These are phyloP conservation scores for Miltochrista miniata DNA, from an alignment of 2,888 invertebrate species.

Conservation along the genomic window DNA sequence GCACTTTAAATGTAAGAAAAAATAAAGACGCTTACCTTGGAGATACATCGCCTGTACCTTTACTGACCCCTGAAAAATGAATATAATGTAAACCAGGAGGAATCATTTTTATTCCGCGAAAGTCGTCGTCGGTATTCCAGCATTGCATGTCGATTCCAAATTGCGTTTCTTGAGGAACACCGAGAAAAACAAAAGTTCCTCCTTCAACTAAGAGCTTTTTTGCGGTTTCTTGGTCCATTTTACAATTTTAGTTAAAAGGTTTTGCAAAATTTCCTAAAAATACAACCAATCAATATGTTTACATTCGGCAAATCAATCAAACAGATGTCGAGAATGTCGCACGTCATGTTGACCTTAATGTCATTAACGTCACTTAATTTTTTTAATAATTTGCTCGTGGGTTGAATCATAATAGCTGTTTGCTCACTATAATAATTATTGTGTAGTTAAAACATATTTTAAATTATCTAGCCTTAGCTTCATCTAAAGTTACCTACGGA, in stretches of 20 bases:
- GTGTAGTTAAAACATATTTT: too few species aligned
- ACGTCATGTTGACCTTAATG: too few species aligned
- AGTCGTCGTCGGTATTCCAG: slow-evolving; percentile 96
- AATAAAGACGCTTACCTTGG: slow-evolving; percentile 78
- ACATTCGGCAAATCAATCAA: slow-evolving; percentile 46
- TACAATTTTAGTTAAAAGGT: slow-evolving; percentile 35
- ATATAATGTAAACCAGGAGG: slow-evolving; percentile 98
- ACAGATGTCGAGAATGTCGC: slow-evolving; percentile 8
- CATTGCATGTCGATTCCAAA: slow-evolving; percentile 95
- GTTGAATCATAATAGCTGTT: too few species aligned
- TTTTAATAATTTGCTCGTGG: too few species aligned
- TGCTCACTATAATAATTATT: too few species aligned
- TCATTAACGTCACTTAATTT: too few species aligned
- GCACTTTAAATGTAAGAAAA: too few species aligned
- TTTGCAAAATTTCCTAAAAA: slow-evolving; percentile 50
- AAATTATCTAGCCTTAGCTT: too few species aligned
- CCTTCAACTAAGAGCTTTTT: slow-evolving; percentile 90
- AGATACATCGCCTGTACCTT: slow-evolving; percentile 85
- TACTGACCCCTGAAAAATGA: slow-evolving; percentile 90
- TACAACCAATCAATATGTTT: slow-evolving; percentile 57
- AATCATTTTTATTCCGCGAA: slow-evolving; percentile 99
- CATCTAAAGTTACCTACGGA: too few species aligned
- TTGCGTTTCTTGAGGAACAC: slow-evolving; percentile 95
- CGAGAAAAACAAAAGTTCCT: slow-evolving; percentile 91
- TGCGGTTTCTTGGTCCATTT: slow-evolving; percentile 91